Evolutionary conservation across 1,140 invertebrate species (phyloP).

Genomic region (Penaeus japonicus): DNA sequence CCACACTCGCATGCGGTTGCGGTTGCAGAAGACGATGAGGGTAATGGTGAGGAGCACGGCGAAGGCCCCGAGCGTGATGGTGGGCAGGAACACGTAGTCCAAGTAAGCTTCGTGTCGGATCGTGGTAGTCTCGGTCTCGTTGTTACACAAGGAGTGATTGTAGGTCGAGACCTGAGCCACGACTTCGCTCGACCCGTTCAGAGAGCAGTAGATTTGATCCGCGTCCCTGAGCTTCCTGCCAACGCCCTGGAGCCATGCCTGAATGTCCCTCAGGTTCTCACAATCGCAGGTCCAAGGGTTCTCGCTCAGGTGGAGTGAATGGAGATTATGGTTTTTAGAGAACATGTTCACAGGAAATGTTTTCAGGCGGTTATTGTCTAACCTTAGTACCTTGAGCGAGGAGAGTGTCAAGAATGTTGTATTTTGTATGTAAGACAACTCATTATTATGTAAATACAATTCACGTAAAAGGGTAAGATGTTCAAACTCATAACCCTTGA

Average conservation of each 20-base stretch:
- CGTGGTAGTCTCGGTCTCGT: conserved; percentile 44
- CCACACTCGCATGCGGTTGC: conserved; percentile 89
- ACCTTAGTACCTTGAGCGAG: conserved; percentile 74
- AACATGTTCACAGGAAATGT: conserved; percentile 78
- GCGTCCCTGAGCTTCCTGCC: conserved; percentile 73
- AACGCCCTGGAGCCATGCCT: conserved; percentile 77
- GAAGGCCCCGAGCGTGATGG: conserved; percentile 73
- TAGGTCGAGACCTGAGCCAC: conserved; percentile 44
- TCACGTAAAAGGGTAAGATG: conserved; percentile 72
- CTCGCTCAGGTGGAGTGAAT: conserved; percentile 73
- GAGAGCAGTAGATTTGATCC: conserved; percentile 60
- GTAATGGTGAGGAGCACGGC: conserved; percentile 75
- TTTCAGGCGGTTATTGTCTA: conserved; percentile 81
- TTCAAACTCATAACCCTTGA: conserved; percentile 86
- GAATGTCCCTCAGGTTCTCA: conserved; percentile 79
- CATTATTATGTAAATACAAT: conserved; percentile 74
- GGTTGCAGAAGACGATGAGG: conserved; percentile 78
- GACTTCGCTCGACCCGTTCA: conserved; percentile 52
- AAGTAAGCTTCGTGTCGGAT: conserved; percentile 61
- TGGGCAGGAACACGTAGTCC: conserved; percentile 80
- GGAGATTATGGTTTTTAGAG: conserved; percentile 69
- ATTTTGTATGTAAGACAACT: conserved; percentile 77
- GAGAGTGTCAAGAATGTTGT: conserved; percentile 78
- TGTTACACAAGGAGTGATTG: conserved; percentile 49
- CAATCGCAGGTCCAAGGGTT: conserved; percentile 92